Evolutionary conservation across 2,888 invertebrate species (phyloP), one percentile per base, ranked within the genome.

Genomic region (Drosophila monieri): DNA sequence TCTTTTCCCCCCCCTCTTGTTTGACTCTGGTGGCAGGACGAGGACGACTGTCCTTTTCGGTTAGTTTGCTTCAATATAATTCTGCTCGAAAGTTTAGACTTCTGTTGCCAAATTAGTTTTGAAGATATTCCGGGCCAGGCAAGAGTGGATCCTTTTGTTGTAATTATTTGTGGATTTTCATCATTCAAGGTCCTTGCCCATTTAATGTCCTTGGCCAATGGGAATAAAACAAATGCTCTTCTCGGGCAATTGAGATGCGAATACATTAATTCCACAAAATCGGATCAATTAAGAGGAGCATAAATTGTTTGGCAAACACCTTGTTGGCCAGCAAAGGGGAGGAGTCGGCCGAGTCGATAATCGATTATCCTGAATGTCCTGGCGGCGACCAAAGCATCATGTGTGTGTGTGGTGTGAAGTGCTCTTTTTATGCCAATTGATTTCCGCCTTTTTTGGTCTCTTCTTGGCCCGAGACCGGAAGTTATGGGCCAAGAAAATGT

Each of bases 401-500:
- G 12, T 2, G 12, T 14, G 51, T 14, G 1, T 4, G 1, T 12
- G 39, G 65, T 66, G 66, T 51, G 32, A 62, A 65, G 32, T 27
- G 59, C 66, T 66, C 52, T 65, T 23, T 9, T 27, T 9, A 58
- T 44, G 48, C 37, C 70, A 70, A 70, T 68, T 68, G 70, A 68
- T 70, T 69, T 59, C 21, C 10, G 32, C 15, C 2, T 30, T 12
- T 15, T 10, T 27, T 9, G 39, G n/a, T 48, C 55, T 55, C 8
- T 12, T 1, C 25, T 25, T 25, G 25, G 25, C 6, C 10, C 9
- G 30, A n/a, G n/a, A n/a, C 8, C 35, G 41, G 21, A 47, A 59
- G 68, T 60, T 60, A 68, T 70, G 71, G 68, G 32, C 43, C 52
- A 65, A 60, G 61, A 39, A 70, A 70, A 59, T 49, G 68, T 67